phyloP scores from a whole-genome alignment of 2,113 vertebrate species.

The Oncorhynchus masou region DNA sequence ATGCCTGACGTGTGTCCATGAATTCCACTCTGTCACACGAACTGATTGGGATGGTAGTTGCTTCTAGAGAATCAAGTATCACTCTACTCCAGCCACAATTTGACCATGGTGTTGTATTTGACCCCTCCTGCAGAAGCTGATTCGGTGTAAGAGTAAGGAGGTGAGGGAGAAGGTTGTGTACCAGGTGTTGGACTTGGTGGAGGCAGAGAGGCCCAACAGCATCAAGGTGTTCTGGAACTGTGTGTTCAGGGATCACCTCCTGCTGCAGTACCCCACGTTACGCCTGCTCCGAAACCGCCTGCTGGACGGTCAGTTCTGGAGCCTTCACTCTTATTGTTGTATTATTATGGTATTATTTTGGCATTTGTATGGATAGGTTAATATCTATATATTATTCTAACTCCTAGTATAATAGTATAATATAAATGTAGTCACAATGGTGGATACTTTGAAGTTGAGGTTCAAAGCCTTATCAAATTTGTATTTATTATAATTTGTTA shows the following conservation, averaged over 20 bases:
- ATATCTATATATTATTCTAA: too few relatives aligned
- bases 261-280: constrained; percentile 53
- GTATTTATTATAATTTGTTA: too few relatives aligned
- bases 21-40: too few relatives aligned
- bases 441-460: too few relatives aligned
- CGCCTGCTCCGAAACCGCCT: constrained; percentile 47
- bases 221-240: constrained; percentile 61
- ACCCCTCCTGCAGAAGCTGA: constrained; percentile 52
- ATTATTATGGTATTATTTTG: too few relatives aligned
- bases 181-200: constrained; percentile 59
- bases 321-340: neutral
- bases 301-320: constrained; percentile 55
- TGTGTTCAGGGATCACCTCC: constrained; percentile 57
- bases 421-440: too few relatives aligned
- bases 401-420: too few relatives aligned
- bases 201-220: constrained; percentile 20
- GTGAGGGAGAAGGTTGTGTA: constrained; percentile 43
- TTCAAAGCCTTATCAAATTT: too few relatives aligned
- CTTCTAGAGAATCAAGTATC: too few relatives aligned
- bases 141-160: constrained; percentile 26
- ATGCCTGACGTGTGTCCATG: too few relatives aligned
- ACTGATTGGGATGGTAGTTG: too few relatives aligned
- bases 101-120: neutral
- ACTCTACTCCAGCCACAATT: too few relatives aligned
- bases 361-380: neutral